phyloP scores from a whole-genome alignment of 1,140 invertebrate species.

The Leptopilina boulardi region DNA sequence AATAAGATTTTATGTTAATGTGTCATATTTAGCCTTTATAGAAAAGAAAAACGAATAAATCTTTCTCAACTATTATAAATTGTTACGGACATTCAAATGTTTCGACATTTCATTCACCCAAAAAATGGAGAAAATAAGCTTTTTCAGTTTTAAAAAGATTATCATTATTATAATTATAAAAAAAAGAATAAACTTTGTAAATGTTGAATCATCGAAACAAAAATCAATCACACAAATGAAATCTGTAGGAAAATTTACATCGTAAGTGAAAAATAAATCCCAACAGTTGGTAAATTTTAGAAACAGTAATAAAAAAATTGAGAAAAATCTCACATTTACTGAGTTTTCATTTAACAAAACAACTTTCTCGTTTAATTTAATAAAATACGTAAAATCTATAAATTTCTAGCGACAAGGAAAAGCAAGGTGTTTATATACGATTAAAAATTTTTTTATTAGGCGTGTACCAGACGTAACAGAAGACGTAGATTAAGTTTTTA shows the following conservation, averaged over 20 bases:
- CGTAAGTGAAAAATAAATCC: neutral
- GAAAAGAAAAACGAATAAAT: slow-evolving; percentile 65
- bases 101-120: neutral
- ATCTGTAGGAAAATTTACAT: slow-evolving; percentile 11
- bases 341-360: neutral
- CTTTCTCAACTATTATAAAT: slow-evolving; percentile 62
- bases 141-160: neutral
- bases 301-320: slow-evolving; percentile 23
- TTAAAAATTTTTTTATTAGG: slow-evolving; percentile 73
- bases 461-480: slow-evolving; percentile 72
- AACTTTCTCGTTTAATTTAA: neutral
- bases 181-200: slow-evolving; percentile 17
- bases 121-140: neutral
- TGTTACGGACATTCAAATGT: neutral
- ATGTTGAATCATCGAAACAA: slow-evolving; percentile 20
- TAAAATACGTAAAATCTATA: too few relatives aligned
- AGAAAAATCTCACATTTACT: neutral
- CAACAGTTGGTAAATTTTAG: slow-evolving; percentile 16
- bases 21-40: slow-evolving; percentile 72
- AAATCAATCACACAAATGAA: neutral
- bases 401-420: neutral
- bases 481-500: slow-evolving; percentile 57
- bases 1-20: slow-evolving; percentile 67
- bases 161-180: neutral
- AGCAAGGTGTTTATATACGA: slow-evolving; percentile 62